Evolutionary conservation across 2,888 invertebrate species (phyloP).

Genomic region (Ophonus ardosiacus): DNA sequence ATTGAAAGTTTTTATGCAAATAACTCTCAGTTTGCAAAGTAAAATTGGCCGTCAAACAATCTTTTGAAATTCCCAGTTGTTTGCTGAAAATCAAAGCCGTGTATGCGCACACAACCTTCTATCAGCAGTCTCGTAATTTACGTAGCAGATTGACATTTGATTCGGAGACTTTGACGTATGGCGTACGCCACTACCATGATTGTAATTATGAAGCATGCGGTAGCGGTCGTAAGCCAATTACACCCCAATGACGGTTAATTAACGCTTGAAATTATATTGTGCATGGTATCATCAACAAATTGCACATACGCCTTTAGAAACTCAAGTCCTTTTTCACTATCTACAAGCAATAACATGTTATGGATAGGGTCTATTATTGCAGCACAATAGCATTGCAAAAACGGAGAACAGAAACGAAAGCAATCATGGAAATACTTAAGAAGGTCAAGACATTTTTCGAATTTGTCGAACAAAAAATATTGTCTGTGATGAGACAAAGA

Average conservation of each 20-base stretch:
- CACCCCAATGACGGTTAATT: conserved; percentile 34
- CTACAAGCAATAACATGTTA: conserved; percentile 17
- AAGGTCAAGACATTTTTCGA: conserved; percentile 27
- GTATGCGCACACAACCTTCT: background rate
- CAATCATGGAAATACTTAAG: conserved; percentile 47
- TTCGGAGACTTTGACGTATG: conserved; percentile 20
- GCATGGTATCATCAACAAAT: conserved; percentile 15
- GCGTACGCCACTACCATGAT: background rate
- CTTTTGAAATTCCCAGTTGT: background rate
- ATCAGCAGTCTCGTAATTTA: background rate
- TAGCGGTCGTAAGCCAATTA: conserved; percentile 6
- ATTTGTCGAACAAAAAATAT: conserved; percentile 39
- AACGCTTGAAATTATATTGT: conserved; percentile 23
- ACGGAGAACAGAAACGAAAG: conserved; percentile 7
- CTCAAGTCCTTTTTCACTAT: background rate
- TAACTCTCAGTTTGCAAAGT: background rate
- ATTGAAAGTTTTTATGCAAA: background rate
- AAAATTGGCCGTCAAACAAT: background rate
- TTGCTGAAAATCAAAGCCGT: background rate
- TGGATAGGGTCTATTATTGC: conserved; percentile 10
- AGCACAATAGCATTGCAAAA: conserved; percentile 19
- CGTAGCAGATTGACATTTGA: conserved; percentile 30
- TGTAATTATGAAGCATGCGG: conserved; percentile 21
- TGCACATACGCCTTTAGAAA: background rate
- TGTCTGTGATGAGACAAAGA: conserved; percentile 43